Evolutionary conservation across 2,888 invertebrate genomes (phyloP).

Genomic region (Frankliniella fusca): DNA sequence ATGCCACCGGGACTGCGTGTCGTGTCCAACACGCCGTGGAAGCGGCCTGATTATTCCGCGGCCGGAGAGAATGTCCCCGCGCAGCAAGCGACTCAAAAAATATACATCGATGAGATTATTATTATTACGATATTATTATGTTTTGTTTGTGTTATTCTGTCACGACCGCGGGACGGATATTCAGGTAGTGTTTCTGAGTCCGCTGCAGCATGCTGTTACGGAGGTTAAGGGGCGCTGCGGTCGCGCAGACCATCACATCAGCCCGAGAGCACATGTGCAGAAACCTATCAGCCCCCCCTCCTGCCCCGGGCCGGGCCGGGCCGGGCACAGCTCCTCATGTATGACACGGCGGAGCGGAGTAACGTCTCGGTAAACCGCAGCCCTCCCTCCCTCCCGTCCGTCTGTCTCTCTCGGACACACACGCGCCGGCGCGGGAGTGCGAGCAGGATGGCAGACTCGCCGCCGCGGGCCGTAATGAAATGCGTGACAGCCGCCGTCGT

Average conservation of each 20-base stretch:
- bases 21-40: not conserved
- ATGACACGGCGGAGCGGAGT: not conserved
- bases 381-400: not conserved
- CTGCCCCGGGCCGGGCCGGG: too few species aligned
- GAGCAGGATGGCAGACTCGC: not conserved
- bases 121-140: too few species aligned
- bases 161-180: too few species aligned
- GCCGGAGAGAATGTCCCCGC: not conserved
- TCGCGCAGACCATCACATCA: not conserved
- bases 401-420: not conserved
- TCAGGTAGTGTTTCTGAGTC: too few species aligned
- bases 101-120: not conserved
- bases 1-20: too few species aligned
- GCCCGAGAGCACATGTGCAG: not conserved
- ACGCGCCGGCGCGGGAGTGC: not conserved
- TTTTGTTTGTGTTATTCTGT: too few species aligned
- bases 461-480: not conserved
- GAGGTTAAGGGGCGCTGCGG: not conserved
- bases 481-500: not conserved
- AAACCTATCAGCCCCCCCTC: not conserved
- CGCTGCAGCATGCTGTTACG: not conserved
- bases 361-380: conserved; percentile 1
- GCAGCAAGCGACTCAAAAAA: not conserved
- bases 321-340: not conserved
- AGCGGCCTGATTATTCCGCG: not conserved